phyloP scores from a whole-genome alignment of 2,113 vertebrate species.

The Herpetotheres cachinnans region DNA sequence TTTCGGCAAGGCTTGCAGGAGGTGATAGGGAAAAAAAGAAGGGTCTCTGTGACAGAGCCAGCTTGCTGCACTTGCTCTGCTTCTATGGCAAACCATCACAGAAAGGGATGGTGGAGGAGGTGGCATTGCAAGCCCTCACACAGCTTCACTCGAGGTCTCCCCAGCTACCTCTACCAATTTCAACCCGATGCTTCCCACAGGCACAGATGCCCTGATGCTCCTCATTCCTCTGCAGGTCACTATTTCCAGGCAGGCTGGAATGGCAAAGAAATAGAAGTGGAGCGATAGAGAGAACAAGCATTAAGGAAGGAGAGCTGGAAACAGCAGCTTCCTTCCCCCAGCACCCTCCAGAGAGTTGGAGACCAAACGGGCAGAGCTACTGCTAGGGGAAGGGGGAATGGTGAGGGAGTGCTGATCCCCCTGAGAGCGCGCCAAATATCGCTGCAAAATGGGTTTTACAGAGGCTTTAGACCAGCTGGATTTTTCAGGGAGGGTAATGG shows the following conservation, averaged over 20 bases:
- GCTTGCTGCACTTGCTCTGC: background rate
- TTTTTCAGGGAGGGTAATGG: background rate
- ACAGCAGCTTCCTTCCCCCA: background rate
- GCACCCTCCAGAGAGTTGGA: background rate
- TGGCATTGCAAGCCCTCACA: background rate
- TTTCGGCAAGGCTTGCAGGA: background rate
- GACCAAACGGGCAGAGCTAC: background rate
- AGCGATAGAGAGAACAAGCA: background rate
- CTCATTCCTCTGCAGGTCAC: background rate
- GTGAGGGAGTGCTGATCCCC: background rate
- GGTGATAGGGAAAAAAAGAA: background rate
- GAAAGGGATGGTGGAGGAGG: background rate
- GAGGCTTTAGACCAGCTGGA: background rate
- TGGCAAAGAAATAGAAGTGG: background rate
- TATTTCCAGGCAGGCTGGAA: background rate
- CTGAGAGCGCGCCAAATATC: background rate
- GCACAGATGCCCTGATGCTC: background rate
- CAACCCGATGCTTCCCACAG: background rate
- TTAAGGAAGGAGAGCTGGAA: background rate
- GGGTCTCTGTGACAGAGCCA: background rate
- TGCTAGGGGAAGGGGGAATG: background rate
- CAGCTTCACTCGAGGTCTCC: background rate
- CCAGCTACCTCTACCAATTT: background rate
- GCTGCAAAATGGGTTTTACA: background rate
- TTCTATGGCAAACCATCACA: rapidly evolving